Conservation (phyloP, 2,113 vertebrate species). For the Bolborhynchus lineola region DNA sequence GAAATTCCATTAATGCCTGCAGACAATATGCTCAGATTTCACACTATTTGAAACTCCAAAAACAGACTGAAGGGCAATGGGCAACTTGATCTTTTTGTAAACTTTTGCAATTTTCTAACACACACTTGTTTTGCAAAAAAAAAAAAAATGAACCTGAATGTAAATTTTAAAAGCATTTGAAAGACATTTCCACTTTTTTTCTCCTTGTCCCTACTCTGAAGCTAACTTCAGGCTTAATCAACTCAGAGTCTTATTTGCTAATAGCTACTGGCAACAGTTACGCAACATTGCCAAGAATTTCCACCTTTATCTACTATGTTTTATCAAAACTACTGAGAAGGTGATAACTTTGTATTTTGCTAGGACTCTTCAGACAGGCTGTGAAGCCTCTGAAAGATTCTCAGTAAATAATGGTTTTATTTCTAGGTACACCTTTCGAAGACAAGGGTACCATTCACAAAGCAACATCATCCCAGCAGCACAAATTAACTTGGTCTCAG, state of each 20-base stretch:
- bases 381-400: background rate
- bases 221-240: background rate
- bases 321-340: background rate
- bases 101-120: background rate
- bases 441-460: background rate
- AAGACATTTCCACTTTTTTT: background rate
- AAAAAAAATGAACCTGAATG: background rate
- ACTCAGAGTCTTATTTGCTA: background rate
- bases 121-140: background rate
- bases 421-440: background rate
- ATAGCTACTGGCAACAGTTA: background rate
- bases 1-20: background rate
- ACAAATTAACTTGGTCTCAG: background rate
- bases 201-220: background rate
- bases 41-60: background rate
- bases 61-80: background rate
- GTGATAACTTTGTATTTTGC: background rate
- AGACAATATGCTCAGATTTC: background rate
- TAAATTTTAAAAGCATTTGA: background rate
- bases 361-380: background rate
- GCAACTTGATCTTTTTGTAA: background rate
- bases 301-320: background rate
- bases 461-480: background rate
- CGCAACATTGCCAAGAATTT: background rate
- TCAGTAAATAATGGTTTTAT: background rate